Evolutionary conservation across 2,797 vertebrate species (phyloP).

Genomic region (Tokudaia tokunoshimensis): DNA sequence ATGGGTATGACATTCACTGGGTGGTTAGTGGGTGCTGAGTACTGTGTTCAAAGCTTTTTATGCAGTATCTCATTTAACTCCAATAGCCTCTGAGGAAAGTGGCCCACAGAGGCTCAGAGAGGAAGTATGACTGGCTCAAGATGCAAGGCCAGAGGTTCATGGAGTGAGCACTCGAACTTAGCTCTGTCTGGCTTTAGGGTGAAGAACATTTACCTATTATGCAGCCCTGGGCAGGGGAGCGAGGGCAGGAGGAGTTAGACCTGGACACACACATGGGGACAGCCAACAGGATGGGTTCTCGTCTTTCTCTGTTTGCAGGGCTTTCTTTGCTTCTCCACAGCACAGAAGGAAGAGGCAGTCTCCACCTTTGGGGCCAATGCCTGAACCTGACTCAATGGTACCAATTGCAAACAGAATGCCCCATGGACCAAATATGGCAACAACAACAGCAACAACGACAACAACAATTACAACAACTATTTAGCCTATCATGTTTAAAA

Average conservation of each 20-base stretch:
- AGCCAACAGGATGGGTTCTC: neutral
- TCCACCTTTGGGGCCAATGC: slow-evolving; percentile 7
- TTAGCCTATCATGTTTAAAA: slow-evolving; percentile 64
- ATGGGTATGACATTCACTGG: neutral
- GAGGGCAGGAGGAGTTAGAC: neutral
- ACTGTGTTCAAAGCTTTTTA: neutral
- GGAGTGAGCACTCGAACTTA: neutral
- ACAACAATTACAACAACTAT: neutral
- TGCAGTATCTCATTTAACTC: slow-evolving; percentile 22
- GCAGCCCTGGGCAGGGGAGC: neutral
- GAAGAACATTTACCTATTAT: neutral
- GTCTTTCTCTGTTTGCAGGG: neutral
- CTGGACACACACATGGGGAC: neutral
- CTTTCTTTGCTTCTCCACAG: neutral
- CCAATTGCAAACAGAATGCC: neutral
- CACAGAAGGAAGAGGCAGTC: neutral
- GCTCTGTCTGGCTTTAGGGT: neutral
- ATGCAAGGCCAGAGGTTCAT: neutral
- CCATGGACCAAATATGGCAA: neutral
- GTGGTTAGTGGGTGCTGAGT: neutral
- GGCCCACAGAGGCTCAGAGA: neutral
- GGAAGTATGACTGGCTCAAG: neutral
- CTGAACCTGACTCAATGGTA: neutral
- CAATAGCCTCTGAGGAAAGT: neutral
- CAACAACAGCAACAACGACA: neutral